phyloP scores from a whole-genome alignment of 2,113 vertebrate species.

The Antechinus stuartii region DNA sequence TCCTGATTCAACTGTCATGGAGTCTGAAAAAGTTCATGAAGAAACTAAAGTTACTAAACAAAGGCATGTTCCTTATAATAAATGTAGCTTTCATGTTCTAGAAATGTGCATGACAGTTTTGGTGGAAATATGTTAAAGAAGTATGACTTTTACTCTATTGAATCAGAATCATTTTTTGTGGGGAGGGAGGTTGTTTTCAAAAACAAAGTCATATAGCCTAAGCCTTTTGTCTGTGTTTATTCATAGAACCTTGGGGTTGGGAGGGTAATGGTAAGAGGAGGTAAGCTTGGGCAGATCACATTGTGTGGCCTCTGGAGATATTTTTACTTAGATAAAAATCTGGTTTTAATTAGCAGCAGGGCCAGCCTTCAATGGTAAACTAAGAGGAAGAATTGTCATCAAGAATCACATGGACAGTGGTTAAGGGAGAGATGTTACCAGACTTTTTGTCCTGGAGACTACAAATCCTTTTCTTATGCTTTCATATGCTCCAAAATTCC shows the following conservation, averaged over 20 bases:
- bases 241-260: neutral
- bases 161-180: constrained; percentile 24
- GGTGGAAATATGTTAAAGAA: neutral
- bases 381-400: neutral
- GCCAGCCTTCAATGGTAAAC: neutral
- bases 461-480: neutral
- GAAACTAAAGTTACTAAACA: constrained; percentile 50
- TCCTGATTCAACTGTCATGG: neutral
- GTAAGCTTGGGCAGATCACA: neutral
- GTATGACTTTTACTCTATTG: constrained; percentile 12
- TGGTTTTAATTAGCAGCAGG: neutral
- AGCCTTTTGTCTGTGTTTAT: neutral
- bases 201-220: neutral
- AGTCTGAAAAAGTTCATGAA: neutral
- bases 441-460: neutral
- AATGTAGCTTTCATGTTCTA: constrained; percentile 48
- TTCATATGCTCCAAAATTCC: neutral
- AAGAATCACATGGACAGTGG: neutral
- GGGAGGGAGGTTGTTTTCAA: neutral
- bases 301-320: neutral
- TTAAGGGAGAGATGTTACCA: neutral
- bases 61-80: constrained; percentile 23
- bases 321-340: neutral
- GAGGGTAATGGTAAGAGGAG: neutral
- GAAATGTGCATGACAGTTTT: neutral